Conservation (phyloP, 2,888 invertebrate species). For the Gandaritis pyraliata region DNA sequence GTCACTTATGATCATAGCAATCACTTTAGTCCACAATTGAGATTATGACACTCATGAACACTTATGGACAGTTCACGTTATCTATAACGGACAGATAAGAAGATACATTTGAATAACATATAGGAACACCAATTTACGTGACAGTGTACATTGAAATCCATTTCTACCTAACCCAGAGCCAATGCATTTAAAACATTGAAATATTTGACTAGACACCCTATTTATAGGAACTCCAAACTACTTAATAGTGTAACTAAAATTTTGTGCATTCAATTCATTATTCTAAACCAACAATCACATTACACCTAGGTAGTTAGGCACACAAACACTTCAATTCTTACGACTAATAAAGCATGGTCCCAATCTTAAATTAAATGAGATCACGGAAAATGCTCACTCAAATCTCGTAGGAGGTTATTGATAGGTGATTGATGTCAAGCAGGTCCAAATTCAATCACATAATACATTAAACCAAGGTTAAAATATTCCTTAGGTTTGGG, state of each 20-base stretch:
- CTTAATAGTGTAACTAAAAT: constrained; percentile 21
- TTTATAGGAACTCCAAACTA: constrained; percentile 31
- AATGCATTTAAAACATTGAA: constrained; percentile 26
- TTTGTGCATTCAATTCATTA: constrained; percentile 40
- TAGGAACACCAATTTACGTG: neutral
- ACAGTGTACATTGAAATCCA: neutral
- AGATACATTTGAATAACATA: neutral
- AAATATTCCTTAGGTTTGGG: neutral
- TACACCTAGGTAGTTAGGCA: constrained; percentile 48
- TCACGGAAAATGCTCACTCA: constrained; percentile 21
- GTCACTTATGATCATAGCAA: neutral
- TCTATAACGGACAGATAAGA: neutral
- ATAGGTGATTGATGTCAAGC: neutral
- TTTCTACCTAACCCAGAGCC: constrained; percentile 14
- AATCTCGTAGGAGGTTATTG: neutral
- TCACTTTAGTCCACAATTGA: neutral
- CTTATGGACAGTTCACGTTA: neutral
- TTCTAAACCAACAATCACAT: constrained; percentile 52
- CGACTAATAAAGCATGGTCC: constrained; percentile 49
- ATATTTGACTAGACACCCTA: constrained; percentile 34
- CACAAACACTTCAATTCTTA: constrained; percentile 51
- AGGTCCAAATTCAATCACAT: neutral
- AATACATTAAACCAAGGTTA: neutral
- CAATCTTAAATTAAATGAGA: constrained; percentile 28
- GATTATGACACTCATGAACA: neutral